Conservation (phyloP, 2,888 invertebrate species). For the Pachydiplax longipennis region DNA sequence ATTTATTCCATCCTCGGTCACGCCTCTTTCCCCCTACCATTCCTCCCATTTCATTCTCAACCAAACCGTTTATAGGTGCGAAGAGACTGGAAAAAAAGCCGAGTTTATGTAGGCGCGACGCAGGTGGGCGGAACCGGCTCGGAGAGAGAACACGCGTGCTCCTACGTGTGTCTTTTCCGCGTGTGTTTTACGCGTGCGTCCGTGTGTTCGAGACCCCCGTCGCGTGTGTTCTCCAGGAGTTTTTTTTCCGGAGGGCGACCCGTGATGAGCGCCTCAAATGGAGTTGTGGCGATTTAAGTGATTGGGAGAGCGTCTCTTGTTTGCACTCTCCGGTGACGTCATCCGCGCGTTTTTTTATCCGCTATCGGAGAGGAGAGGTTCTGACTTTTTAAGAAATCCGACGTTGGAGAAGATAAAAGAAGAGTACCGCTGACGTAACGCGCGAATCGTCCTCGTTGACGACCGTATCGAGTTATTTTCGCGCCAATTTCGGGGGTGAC, state of each 20-base stretch:
- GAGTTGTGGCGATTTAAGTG: neutral
- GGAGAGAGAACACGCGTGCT: neutral
- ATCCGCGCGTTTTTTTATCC: neutral
- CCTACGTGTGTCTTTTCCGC: neutral
- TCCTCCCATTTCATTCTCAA: neutral
- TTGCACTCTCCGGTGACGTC: neutral
- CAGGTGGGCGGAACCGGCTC: constrained; percentile 23
- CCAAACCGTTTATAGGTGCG: constrained; percentile 36
- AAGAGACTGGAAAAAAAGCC: neutral
- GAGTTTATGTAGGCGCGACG: neutral
- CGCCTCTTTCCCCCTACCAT: neutral
- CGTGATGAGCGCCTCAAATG: neutral
- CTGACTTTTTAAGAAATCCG: neutral
- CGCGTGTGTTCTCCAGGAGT: neutral
- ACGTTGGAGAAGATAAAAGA: neutral
- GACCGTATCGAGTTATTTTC: neutral
- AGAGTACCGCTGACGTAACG: neutral
- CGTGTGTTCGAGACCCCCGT: neutral
- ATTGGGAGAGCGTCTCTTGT: neutral
- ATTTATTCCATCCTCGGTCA: neutral
- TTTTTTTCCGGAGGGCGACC: neutral
- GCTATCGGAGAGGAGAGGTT: neutral
- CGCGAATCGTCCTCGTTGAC: neutral
- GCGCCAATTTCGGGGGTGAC: neutral
- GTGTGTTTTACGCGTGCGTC: neutral